Evolutionary conservation across 1,140 invertebrate genomes (phyloP), one percentile per base, ranked within the genome.

Genomic region (Contarinia nasturtii): DNA sequence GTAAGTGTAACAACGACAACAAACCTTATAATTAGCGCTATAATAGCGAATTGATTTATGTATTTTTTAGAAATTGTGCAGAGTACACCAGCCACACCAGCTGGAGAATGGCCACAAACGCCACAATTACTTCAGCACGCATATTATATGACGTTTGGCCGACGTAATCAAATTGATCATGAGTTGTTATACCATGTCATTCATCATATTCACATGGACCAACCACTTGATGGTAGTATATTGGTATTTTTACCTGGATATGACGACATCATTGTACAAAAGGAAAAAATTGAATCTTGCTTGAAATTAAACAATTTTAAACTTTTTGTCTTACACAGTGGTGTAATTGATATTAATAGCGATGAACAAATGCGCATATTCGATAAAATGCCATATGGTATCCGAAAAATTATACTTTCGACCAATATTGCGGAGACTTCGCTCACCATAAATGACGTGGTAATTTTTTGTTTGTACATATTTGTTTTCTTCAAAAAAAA

Each of bases 371-470:
- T 80, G 54, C 71, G 76, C 47, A 80, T 88, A 1, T 91, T 94
- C 55, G 69, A 73, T n/a, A 67, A 71, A 0, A 65, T 73, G 27
- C 67, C 74, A 0, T 55, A 63, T 3, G 75, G 73, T 11, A 66
- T 70, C 0, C 68, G 87, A 20, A 93, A 93, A 67, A 80, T 94
- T 34, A 88, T 97, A 44, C 68, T 96, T 1, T 80, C 88, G 0
- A 97, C 92, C 0, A 93, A 94, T 59, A 91, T 97, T 52, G 88
- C 89, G 0, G 91, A 97, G 63, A 94, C 89, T 0, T 88, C 85
- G 53, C 79, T 95, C 18, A 95, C 91, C 0, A 87, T 96, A 37
- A 80, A 89, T 58, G 87, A 93, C 64, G 80, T 93, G 1, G 77
- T 86, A 10, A 27, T n/a, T n/a, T n/a, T n/a, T n/a, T n/a, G n/a